Conservation (phyloP, 2,888 invertebrate genomes). For the Ophion ellenae region DNA sequence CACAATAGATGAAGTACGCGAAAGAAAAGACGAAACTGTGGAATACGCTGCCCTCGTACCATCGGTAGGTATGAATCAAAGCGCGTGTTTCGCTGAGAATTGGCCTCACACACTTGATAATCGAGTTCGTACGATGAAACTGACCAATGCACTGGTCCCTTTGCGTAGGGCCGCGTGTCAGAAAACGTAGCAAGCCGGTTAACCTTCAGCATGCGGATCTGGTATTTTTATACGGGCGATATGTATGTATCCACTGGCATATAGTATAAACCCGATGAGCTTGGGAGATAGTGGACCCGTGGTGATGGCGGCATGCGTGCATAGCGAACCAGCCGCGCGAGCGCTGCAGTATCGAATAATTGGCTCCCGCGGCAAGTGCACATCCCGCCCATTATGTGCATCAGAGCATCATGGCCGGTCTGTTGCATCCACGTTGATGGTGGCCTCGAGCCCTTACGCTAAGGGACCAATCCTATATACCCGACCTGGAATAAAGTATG, state of each 20-base stretch:
- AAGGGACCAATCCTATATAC: constrained; percentile 42
- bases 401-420: constrained; percentile 79
- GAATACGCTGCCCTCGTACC: constrained; percentile 16
- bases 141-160: constrained; percentile 39
- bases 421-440: constrained; percentile 67
- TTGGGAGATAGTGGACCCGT: constrained; percentile 76
- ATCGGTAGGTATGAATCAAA: constrained; percentile 10
- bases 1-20: constrained; percentile 25
- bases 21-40: constrained; percentile 59
- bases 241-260: constrained; percentile 36
- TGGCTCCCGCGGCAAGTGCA: constrained; percentile 84
- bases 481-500: constrained; percentile 29
- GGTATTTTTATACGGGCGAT: constrained; percentile 19
- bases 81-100: constrained; percentile 37
- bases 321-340: constrained; percentile 62
- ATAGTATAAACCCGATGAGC: constrained; percentile 77
- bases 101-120: not conserved
- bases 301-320: constrained; percentile 67
- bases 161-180: constrained; percentile 33
- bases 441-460: constrained; percentile 60
- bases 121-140: constrained; percentile 34
- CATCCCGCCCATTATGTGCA: constrained; percentile 83
- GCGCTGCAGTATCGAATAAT: constrained; percentile 81
- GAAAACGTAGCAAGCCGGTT: constrained; percentile 54
- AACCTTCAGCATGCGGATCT: constrained; percentile 49